phyloP scores from a whole-genome alignment of 2,888 invertebrate species.

The Dryococelus australis region DNA sequence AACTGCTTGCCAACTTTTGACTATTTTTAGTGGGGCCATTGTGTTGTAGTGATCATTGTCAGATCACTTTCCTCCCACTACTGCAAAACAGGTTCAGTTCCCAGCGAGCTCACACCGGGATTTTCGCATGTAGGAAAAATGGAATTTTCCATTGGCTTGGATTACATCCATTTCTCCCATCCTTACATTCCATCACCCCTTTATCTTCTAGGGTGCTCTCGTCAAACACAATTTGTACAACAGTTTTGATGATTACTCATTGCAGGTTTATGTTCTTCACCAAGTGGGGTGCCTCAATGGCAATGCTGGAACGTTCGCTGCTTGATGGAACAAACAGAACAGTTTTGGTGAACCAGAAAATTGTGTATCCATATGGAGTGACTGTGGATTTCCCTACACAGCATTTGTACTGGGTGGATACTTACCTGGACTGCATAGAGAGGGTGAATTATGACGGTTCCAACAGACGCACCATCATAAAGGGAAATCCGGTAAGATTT shows the following conservation, averaged over 20 bases:
- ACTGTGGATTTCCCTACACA: conserved; percentile 75
- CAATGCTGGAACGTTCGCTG: conserved; percentile 70
- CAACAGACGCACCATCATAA: conserved; percentile 68
- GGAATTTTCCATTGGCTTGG: too few relatives aligned
- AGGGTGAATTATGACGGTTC: conserved; percentile 78
- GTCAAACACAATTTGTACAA: too few relatives aligned
- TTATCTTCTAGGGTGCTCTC: too few relatives aligned
- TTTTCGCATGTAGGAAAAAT: too few relatives aligned
- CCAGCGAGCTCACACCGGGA: too few relatives aligned
- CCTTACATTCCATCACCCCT: too few relatives aligned
- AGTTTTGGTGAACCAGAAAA: conserved; percentile 69
- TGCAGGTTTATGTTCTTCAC: conserved; percentile 76
- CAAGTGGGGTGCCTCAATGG: conserved; percentile 72
- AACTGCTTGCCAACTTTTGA: too few relatives aligned
- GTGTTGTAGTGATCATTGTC: too few relatives aligned
- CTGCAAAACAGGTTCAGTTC: too few relatives aligned
- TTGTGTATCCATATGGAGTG: conserved; percentile 80
- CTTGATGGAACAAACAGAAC: conserved; percentile 71
- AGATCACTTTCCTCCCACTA: too few relatives aligned
- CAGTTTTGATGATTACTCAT: conserved; percentile 20
- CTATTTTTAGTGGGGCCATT: too few relatives aligned
- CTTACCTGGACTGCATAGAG: conserved; percentile 80
- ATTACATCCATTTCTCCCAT: too few relatives aligned
- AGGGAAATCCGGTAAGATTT: conserved; percentile 61
- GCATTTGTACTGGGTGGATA: conserved; percentile 82